Percentiles rank a stretch among this genome's conserved stretches.
Conservation (phyloP, 2,888 invertebrate species). For the Steinernema carpocapsae region DNA sequence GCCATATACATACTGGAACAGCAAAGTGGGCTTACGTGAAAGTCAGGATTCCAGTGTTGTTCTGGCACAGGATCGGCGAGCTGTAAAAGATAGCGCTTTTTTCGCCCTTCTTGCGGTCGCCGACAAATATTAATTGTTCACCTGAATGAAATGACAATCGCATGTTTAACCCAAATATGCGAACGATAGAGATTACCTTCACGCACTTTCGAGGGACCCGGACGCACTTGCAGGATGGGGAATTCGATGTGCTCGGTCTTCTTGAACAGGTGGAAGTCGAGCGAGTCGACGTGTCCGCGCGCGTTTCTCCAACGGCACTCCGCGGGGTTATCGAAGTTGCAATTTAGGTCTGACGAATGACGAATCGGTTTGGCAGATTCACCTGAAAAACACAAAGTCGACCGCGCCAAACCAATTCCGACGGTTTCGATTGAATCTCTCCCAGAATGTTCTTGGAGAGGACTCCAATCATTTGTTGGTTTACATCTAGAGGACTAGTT, state of each 20-base stretch:
- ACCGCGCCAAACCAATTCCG: conserved; percentile 4
- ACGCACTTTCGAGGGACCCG: conserved; percentile 64
- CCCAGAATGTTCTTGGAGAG: no score
- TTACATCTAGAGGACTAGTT: no score
- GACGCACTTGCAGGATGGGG: conserved; percentile 63
- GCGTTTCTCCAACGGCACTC: conserved; percentile 65
- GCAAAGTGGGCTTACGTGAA: conserved; percentile 57
- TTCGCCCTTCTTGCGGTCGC: conserved; percentile 58
- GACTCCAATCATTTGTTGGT: no score
- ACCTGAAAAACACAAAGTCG: conserved; percentile 38
- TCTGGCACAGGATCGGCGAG: conserved; percentile 67
- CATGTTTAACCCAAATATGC: conserved; percentile 46
- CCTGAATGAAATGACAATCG: conserved; percentile 50
- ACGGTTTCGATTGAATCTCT: no score
- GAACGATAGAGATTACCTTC: conserved; percentile 45
- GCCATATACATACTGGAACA: no score
- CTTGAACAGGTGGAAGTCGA: conserved; percentile 65
- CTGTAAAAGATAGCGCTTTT: conserved; percentile 62
- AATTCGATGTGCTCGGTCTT: conserved; percentile 66
- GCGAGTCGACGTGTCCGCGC: conserved; percentile 47
- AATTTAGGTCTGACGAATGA: conserved; percentile 62
- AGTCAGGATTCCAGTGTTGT: conserved; percentile 63
- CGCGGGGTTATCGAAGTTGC: conserved; percentile 60
- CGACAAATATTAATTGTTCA: conserved; percentile 53
- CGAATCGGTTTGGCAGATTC: conserved; percentile 52